Percentiles rank a stretch among this genome's conserved stretches.
Conservation (phyloP, 2,113 vertebrate genomes). For the Gambusia holbrooki region DNA sequence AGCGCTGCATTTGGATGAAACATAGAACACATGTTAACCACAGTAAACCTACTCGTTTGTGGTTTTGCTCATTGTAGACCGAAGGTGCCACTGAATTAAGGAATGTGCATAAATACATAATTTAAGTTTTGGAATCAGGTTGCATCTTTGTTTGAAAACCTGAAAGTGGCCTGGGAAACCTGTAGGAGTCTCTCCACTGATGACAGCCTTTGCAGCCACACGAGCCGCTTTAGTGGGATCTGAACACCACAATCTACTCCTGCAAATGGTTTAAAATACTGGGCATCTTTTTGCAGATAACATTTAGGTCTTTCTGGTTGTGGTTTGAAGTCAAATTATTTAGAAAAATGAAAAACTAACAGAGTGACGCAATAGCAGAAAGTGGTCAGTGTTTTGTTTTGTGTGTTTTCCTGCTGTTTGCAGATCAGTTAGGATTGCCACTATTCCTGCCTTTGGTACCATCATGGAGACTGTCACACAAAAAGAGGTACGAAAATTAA, state of each 20-base stretch:
- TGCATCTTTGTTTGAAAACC: not conserved
- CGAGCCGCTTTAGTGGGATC: constrained; percentile 3
- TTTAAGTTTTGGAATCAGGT: not conserved
- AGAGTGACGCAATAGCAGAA: not conserved
- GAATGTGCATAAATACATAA: not conserved
- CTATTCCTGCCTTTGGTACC: constrained; percentile 97
- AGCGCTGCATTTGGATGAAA: constrained; percentile 19
- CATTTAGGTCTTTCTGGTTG: constrained; percentile 27
- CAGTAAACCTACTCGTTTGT: constrained; percentile 6
- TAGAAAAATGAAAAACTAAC: not conserved
- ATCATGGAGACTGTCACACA: constrained; percentile 99
- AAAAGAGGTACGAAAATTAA: constrained; percentile 86
- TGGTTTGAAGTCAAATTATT: not conserved
- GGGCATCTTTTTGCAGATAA: not conserved
- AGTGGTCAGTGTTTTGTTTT: constrained; percentile 17
- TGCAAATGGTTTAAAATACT: constrained; percentile 9
- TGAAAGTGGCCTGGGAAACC: not conserved
- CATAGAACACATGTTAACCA: not conserved
- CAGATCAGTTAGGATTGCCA: constrained; percentile 98
- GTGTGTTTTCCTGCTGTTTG: constrained; percentile 70
- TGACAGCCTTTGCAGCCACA: not conserved
- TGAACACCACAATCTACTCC: constrained; percentile 3
- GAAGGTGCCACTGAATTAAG: not conserved
- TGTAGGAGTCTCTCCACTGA: not conserved
- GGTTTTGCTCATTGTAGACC: constrained; percentile 6